Evolutionary conservation across 2,113 vertebrate genomes (phyloP).

Genomic region (Tragulus kanchil): DNA sequence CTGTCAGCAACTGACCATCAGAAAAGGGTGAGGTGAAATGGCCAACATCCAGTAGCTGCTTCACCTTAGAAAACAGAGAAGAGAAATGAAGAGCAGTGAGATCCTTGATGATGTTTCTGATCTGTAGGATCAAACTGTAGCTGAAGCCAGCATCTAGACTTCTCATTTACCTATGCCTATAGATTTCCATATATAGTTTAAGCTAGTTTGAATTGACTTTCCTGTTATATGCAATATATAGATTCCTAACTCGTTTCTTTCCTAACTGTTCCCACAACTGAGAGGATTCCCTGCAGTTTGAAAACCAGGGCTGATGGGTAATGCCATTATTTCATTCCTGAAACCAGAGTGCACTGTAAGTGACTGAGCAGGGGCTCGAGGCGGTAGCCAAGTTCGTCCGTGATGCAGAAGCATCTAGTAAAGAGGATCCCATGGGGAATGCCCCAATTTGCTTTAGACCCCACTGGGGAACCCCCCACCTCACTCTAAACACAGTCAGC

Average conservation of each 20-base stretch:
- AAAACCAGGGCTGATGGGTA: not conserved
- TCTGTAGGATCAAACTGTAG: constrained; percentile 35
- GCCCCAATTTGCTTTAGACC: not conserved
- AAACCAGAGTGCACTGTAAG: not conserved
- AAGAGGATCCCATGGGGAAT: not conserved
- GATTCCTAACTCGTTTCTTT: not conserved
- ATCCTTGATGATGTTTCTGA: not conserved
- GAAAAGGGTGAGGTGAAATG: not conserved
- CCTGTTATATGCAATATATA: not conserved
- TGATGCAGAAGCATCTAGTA: not conserved
- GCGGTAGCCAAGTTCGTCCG: not conserved
- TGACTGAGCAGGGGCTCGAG: not conserved
- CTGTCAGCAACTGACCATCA: not conserved
- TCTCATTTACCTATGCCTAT: not conserved
- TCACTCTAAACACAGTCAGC: not conserved
- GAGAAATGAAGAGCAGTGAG: not conserved
- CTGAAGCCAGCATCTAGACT: not conserved
- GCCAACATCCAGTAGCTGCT: not conserved
- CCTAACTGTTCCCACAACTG: not conserved
- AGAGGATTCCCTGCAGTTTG: not conserved
- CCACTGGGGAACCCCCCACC: not conserved
- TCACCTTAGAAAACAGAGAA: not conserved
- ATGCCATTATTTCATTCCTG: not conserved
- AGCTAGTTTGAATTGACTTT: not conserved
- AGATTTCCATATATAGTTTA: not conserved